Percentiles rank a stretch among this genome's conserved stretches.
Conservation (phyloP, 2,888 invertebrate species). For the Drosophila macrospina region DNA sequence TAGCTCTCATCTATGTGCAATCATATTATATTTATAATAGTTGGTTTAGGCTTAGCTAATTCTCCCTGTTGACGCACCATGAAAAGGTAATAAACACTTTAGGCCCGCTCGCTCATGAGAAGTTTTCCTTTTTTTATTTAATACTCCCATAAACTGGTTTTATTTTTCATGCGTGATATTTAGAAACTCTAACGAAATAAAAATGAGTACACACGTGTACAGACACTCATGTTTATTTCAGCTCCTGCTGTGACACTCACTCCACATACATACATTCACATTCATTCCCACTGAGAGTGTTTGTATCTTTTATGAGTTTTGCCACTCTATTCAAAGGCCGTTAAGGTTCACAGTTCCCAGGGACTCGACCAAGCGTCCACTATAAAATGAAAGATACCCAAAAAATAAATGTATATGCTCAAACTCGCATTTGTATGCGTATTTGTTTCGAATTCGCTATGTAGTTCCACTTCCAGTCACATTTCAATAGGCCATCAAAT, state of each 20-base stretch:
- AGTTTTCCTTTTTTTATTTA: constrained; percentile 6
- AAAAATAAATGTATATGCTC: constrained; percentile 3
- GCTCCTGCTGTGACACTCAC: constrained; percentile 20
- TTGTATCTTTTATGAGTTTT: constrained; percentile 58
- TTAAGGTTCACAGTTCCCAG: constrained; percentile 39
- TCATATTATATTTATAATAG: constrained; percentile 67
- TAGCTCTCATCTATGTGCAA: constrained; percentile 33
- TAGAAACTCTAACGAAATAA: constrained; percentile 41
- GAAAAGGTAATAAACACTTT: constrained; percentile 65
- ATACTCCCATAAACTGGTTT: constrained; percentile 60
- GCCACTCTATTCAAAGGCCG: constrained; percentile 58
- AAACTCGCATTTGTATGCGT: constrained; percentile 5
- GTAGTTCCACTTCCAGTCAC: constrained; percentile 48
- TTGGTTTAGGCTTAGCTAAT: constrained; percentile 47
- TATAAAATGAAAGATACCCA: constrained; percentile 51
- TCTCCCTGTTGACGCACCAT: constrained; percentile 35
- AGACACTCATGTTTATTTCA: constrained; percentile 37
- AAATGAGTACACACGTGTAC: constrained; percentile 26
- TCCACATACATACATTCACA: not conserved
- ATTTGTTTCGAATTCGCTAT: constrained; percentile 23
- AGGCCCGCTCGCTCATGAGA: not conserved
- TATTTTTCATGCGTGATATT: constrained; percentile 62
- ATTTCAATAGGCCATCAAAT: constrained; percentile 33
- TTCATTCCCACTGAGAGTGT: constrained; percentile 19
- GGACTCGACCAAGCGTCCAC: constrained; percentile 16